Evolutionary conservation across 1,140 invertebrate genomes (phyloP), one percentile per base, ranked within the genome.

Genomic region (Pseudobourletiella spinata): DNA sequence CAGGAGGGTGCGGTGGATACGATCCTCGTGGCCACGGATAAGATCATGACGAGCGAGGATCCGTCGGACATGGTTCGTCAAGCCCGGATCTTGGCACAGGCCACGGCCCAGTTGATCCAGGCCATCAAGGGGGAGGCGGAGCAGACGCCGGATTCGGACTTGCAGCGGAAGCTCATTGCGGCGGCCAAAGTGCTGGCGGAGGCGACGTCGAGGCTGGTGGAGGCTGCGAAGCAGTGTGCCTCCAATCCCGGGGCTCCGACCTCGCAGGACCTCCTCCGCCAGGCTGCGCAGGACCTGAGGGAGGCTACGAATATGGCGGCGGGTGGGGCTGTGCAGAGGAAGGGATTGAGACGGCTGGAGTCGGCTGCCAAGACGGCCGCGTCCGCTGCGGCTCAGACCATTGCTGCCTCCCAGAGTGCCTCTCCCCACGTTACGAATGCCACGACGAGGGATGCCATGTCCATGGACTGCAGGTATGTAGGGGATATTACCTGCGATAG

Each of bases 51-150:
- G 18, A 82, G 82, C 39, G 86, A 87, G 25, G 90, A 96, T 76
- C 82, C 88, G 0, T 83, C 85, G 1, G 94, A 97, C 76, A 97
- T 98, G 93, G 89, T 98, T 22, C 83, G 86, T 8, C 93, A 98
- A 72, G 94, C 94, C 0, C 79, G 92, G 61, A 82, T 90, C n/a
- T 77, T 97, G 29, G 29, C 73, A 50, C 63, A 94, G 76, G 92
- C 91, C 11, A 95, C 93, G 0, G 89, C 93, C 0, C 84, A 91
- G 56, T 79, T 97, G 2, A 95, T 96, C 55, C 87, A 91, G 73
- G 89, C 86, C 59, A 97, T 96, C 65, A 95, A 95, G 77, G 86
- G 86, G 24, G 91, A 98, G 74, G 95, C 95, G 0, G 91, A 95
- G 69, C 81, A 81, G 42, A 85, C 93, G 67, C 83, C 87, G 0